Evolutionary conservation across 2,113 vertebrate genomes (phyloP).

Genomic region (Balaeniceps rex): DNA sequence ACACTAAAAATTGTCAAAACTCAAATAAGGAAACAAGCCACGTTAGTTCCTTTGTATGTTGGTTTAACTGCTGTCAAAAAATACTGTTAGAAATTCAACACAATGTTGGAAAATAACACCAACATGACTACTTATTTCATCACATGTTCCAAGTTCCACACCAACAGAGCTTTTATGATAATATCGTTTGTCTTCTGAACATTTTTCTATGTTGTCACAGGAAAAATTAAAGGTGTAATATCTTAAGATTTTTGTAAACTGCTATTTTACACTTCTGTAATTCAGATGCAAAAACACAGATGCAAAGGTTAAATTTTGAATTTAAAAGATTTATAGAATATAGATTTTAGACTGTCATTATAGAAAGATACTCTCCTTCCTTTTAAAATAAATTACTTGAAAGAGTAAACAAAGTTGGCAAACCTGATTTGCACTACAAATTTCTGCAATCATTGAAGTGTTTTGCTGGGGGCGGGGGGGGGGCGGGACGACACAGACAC

Average conservation of each 20-base stretch:
- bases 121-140: background rate
- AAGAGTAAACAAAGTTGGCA: background rate
- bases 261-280: background rate
- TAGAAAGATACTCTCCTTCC: background rate
- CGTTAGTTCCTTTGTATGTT: background rate
- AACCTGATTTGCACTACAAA: background rate
- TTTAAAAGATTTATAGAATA: background rate
- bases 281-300: background rate
- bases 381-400: background rate
- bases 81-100: background rate
- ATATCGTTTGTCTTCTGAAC: background rate
- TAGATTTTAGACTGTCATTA: background rate
- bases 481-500: too few relatives aligned
- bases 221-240: background rate
- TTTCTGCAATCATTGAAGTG: background rate
- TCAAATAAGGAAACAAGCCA: conserved; percentile 24
- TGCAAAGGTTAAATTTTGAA: background rate
- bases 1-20: conserved; percentile 13
- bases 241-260: background rate
- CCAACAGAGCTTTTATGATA: background rate
- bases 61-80: conserved; percentile 20
- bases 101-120: background rate
- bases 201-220: background rate
- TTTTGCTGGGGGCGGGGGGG: background rate
- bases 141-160: background rate